Evolutionary conservation across 2,888 invertebrate species (phyloP).

Genomic region (Lasioglossum calceatum): DNA sequence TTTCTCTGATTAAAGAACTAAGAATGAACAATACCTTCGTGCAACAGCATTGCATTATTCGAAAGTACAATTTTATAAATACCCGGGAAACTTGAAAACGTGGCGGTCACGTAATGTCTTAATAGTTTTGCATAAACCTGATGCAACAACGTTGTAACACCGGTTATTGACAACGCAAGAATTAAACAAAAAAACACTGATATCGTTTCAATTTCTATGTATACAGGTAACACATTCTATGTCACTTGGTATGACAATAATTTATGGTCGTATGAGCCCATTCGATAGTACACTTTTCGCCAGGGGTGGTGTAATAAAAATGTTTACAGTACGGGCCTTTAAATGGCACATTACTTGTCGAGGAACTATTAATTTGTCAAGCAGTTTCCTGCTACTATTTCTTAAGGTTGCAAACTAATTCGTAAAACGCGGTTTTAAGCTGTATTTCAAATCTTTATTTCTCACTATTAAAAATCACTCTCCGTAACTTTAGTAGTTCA

Average conservation of each 20-base stretch:
- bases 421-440: neutral
- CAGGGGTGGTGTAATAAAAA: neutral
- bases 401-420: neutral
- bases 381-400: neutral
- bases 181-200: neutral
- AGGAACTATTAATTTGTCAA: neutral
- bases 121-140: constrained; percentile 1
- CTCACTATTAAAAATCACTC: neutral
- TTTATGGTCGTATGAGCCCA: neutral
- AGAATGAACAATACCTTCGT: neutral
- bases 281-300: neutral
- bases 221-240: neutral
- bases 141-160: neutral
- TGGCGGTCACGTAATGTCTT: neutral
- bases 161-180: neutral
- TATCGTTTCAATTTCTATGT: neutral
- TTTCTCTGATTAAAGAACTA: neutral
- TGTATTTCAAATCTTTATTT: neutral
- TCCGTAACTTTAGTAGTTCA: neutral
- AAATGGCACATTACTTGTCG: neutral
- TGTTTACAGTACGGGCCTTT: neutral
- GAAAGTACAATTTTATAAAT: neutral
- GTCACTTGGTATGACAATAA: neutral
- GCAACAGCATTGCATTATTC: neutral
- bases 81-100: neutral